Conservation (phyloP, 1,140 invertebrate genomes). For the Pentalonia nigronervosa region DNA sequence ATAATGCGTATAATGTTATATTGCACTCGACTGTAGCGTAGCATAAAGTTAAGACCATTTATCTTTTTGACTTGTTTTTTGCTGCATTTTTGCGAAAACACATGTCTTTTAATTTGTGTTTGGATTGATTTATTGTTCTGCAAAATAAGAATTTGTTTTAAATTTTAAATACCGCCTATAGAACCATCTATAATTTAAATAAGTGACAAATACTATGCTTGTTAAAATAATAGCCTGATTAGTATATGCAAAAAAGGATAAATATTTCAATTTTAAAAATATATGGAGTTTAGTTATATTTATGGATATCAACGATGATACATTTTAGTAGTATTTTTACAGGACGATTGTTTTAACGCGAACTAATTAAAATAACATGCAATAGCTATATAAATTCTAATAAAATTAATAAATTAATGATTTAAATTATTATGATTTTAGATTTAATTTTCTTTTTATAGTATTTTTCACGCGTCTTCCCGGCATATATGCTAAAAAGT, state of each 20-base stretch:
- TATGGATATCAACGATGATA: not conserved
- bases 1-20: not conserved
- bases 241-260: not conserved
- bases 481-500: too few relatives aligned
- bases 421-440: too few relatives aligned
- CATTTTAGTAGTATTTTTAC: not conserved
- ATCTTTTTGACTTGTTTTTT: not conserved
- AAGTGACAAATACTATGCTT: not conserved
- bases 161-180: not conserved
- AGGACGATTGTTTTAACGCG: too few relatives aligned
- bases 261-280: not conserved
- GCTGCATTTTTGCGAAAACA: not conserved
- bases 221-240: not conserved
- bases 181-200: not conserved
- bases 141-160: not conserved
- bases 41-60: not conserved
- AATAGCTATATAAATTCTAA: too few relatives aligned
- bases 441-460: too few relatives aligned
- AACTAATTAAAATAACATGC: too few relatives aligned
- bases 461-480: too few relatives aligned
- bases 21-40: not conserved
- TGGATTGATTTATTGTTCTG: not conserved
- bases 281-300: not conserved
- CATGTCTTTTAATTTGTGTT: not conserved
- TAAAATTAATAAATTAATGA: too few relatives aligned